Percentiles rank a stretch among this genome's conserved stretches.
Conservation (phyloP, 2,113 vertebrate species). For the Lagopus muta region DNA sequence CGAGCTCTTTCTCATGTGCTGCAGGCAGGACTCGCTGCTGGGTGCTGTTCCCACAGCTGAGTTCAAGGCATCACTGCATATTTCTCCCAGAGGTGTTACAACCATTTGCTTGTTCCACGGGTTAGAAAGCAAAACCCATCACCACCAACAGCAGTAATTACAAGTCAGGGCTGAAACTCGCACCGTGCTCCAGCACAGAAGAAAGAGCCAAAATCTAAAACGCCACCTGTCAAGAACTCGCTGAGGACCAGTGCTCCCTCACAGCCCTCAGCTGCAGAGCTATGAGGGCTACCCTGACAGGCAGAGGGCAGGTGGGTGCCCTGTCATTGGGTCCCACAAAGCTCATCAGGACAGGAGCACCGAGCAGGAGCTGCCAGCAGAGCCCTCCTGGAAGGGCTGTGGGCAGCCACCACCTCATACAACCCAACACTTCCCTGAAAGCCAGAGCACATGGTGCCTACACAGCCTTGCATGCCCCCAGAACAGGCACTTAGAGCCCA, state of each 20-base stretch:
- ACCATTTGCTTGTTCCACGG: not conserved
- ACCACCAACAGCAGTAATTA: not conserved
- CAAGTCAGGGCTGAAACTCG: not conserved
- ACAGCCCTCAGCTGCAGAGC: not conserved
- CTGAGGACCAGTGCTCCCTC: not conserved
- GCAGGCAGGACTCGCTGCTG: not conserved
- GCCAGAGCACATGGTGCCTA: accelerated
- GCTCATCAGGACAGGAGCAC: not conserved
- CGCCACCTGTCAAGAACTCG: not conserved
- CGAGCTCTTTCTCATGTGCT: not conserved
- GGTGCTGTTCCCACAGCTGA: not conserved
- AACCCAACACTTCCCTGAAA: accelerated
- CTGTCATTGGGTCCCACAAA: not conserved
- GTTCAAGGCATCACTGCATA: not conserved
- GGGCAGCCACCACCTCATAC: not conserved
- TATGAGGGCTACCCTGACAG: conserved; percentile 21
- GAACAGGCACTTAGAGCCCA: not conserved
- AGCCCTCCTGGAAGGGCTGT: too few relatives aligned
- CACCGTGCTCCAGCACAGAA: not conserved
- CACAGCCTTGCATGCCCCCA: accelerated
- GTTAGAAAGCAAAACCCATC: not conserved
- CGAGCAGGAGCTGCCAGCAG: too few relatives aligned
- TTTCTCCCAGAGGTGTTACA: not conserved
- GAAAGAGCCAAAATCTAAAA: not conserved
- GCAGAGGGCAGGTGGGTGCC: not conserved